Evolutionary conservation across 2,888 invertebrate species (phyloP), one percentile per base, ranked within the genome.

Genomic region (Cephus pulcher): DNA sequence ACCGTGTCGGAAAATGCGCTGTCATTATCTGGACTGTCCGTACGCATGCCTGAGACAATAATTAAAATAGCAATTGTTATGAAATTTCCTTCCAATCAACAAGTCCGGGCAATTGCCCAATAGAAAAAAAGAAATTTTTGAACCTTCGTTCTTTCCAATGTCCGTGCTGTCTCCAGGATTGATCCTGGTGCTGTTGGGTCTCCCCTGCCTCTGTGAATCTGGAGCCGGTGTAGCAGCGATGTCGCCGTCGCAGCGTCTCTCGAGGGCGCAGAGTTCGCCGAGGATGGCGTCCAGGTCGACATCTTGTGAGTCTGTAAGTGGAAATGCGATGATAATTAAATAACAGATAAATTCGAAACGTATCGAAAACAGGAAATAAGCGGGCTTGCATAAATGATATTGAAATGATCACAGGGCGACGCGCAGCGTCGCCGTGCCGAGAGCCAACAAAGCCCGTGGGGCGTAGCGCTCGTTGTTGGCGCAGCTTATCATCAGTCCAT

Each of bases 1-100:
- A 98, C 98, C 82, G 98, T 98, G 92, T 99, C 99, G 88, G 98
- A 98, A 92, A 98, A 99, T 30, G 99, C 99, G 15, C 98, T 98
- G 93, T 99, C 99, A 92, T 98, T 98, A 92, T 99, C 99, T 0
- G 98, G 98, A 77, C 98, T 98, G 89, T 98, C 98, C 23, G 97
- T 96, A 82, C 97, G 94, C 83, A 91, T 88, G 78, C 90, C 91
- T 91, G 79, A 32, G 82, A 82, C 76, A 80, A 33, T 74, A 69
- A 70, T 73, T 76, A 34, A 35, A 40, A n/a, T 70, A 76, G 69
- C 75, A 32, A 79, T 37, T 34, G 2, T 75, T 56, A 37, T 23
- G 9, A 56, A 23, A 23, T 15, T 23, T 15, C 9, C 23, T 23
- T 23, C 23, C 9, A 23, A 56, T 1, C 2, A 23, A 56, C 0